Evolutionary conservation across 2,888 invertebrate species (phyloP), one percentile per base, ranked within the genome.

Genomic region (Stenoptilia bipunctidactyla): DNA sequence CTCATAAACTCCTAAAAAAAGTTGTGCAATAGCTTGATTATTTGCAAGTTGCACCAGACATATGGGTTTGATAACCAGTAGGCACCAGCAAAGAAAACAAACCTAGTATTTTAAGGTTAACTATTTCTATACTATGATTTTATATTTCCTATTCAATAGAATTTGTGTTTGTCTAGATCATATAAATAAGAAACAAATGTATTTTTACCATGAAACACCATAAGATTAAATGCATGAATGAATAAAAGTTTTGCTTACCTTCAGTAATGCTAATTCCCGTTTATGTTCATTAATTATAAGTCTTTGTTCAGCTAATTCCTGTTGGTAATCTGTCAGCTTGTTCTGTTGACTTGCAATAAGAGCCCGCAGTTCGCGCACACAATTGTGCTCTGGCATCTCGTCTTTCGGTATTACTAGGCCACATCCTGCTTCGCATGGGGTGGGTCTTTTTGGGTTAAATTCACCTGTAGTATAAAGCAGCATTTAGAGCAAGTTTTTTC

Each of bases 361-460:
- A 5, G 90, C 88, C 27, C 97, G 87, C 15, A 98, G 75, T 68
- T 97, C 97, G 44, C 92, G 87, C 13, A 97, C 92, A 70, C 97
- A 98, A 67, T 97, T 97, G 72, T 98, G 97, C 55, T 95, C 94
- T 64, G 93, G 92, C 0, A 97, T 72, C 74, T 97, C 96, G 77
- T 97, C 97, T 79, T 97, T 97, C 8, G 97, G 97, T 58, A 97
- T 93, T 40, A 96, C 91, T 37, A 97, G 87, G 14, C 96, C 97
- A 61, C 97, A 98, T 13, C 97, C 97, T 50, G 92, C 91, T 58
- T 96, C 96, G 71, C 97, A 98, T 30, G 93, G 92, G 59, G 96
- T 89, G 12, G 96, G 96, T 59, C 96, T 87, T 73, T 97, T 97
- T 0, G 97, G 97, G 77, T 98, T 98, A 66, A 58, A 83, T 66